Percentiles rank a stretch among this genome's conserved stretches.
Evolutionary conservation across 2,113 vertebrate species (phyloP).

Genomic region (Epinephelus cyanopodus): DNA sequence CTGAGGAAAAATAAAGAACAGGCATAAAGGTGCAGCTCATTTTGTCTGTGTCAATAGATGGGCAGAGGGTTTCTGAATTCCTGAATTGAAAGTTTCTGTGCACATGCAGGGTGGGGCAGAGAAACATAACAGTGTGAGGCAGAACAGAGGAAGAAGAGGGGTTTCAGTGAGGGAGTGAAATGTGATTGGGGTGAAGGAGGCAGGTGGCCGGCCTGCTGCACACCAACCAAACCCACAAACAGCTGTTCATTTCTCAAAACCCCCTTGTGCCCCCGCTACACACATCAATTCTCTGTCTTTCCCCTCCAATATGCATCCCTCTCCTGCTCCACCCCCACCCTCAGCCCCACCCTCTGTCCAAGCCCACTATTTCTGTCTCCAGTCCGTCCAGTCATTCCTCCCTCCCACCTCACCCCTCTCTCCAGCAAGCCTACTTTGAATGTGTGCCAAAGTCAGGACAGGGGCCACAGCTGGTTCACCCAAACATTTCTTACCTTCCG

Average conservation of each 20-base stretch:
- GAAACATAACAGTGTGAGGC: background rate
- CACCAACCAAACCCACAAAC: conserved; percentile 68
- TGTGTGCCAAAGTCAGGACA: conserved; percentile 38
- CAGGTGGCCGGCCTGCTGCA: conserved; percentile 72
- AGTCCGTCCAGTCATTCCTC: conserved; percentile 38
- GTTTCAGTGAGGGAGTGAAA: conserved; percentile 38
- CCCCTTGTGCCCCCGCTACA: conserved; percentile 43
- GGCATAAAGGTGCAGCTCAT: background rate
- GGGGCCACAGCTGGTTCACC: conserved; percentile 60
- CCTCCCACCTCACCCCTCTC: conserved; percentile 37
- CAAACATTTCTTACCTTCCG: conserved; percentile 13
- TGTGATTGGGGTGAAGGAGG: conserved; percentile 86
- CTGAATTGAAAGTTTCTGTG: conserved; percentile 1
- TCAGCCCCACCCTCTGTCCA: conserved; percentile 32
- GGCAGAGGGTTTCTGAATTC: too few species aligned
- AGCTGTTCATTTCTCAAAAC: conserved; percentile 78
- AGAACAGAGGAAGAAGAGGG: conserved; percentile 7
- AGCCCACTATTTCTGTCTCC: conserved; percentile 39
- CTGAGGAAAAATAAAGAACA: background rate
- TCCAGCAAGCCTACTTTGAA: conserved; percentile 57
- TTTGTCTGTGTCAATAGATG: background rate
- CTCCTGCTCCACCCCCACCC: conserved; percentile 21
- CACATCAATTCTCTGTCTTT: conserved; percentile 42
- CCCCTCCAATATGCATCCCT: conserved; percentile 12
- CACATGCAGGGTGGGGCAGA: background rate